These are phyloP conservation scores for Uropetala carovei DNA, from an alignment of 2,888 invertebrate species.

Conservation along the genomic window DNA sequence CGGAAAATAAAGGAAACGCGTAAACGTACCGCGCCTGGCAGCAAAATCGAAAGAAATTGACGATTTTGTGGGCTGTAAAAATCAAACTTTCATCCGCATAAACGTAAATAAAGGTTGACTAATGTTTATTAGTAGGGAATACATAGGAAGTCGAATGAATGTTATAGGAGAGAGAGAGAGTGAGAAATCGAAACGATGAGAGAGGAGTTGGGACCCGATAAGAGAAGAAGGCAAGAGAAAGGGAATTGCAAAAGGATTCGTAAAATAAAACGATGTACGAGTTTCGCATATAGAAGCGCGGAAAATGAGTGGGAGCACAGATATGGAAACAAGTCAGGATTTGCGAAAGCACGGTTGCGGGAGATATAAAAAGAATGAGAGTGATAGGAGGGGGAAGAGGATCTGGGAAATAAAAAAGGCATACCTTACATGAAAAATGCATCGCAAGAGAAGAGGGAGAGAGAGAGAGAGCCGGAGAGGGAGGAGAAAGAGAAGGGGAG, in stretches of 20 bases:
- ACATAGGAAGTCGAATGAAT: neutral
- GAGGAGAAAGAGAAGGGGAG: conserved; percentile 29
- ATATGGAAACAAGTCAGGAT: conserved; percentile 32
- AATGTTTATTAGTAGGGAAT: too few relatives aligned
- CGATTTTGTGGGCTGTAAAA: neutral
- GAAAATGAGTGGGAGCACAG: conserved; percentile 28
- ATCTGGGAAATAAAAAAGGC: neutral
- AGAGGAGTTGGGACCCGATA: neutral
- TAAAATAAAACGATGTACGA: neutral
- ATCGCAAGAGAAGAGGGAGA: conserved; percentile 9
- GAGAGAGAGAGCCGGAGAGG: conserved; percentile 33
- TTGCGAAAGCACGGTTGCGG: neutral
- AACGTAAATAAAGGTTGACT: too few relatives aligned
- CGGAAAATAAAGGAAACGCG: neutral
- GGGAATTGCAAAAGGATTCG: neutral
- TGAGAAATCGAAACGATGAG: neutral
- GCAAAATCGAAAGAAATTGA: neutral
- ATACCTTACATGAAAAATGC: conserved; percentile 58
- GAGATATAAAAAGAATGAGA: neutral
- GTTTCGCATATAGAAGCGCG: neutral
- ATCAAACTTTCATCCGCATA: neutral
- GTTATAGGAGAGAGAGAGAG: neutral
- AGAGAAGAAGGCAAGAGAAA: neutral
- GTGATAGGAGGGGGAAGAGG: neutral
- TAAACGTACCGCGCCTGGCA: neutral